Base-by-base conservation (phyloP, 2,888 invertebrate genomes). In the Protonemura montana region DNA sequence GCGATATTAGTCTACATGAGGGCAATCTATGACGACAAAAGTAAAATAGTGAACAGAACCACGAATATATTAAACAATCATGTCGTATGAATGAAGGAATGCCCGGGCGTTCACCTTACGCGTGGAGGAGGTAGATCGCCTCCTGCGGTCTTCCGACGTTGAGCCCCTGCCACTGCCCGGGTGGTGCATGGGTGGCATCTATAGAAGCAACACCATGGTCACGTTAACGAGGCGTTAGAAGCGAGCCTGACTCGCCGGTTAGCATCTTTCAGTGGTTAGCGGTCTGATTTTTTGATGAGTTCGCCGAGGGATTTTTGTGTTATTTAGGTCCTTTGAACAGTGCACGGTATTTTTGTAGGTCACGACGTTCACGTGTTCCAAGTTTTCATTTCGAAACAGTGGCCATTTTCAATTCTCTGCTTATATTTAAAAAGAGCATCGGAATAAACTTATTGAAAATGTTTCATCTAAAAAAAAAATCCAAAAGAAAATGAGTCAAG, bases 171-270 rank as follows among this genome's bases (percentile, higher is more conserved):
- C 78, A 78, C 78, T 78, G 78, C 78, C 21, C 27, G 59, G 59
- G 26, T n/a, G 25, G 84, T 84, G 84, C 84, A 84, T 84, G 76
- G 84, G 84, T 28, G 84, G 84, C 84, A 84, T 84, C 84, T 84
- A 84, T 3, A 28, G 84, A 28, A 76, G 59, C 76, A 42, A 76
- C 21, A 84, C 26, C 35, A 82, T 3, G 35, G 35, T 35, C 35
- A 35, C 35, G 35, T 35, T 41, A 82, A 13, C 26, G 27, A 78
- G 59, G 21, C 59, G 59, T 59, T 59, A 1, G 13, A 21, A 21
- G 16, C 13, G 59, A 21, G 59, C 59, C 6, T 21, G 16, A 21
- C 59, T 59, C 21, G 59, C 21, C 59, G 59, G 10, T 3, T 35
- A 35, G 5, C 35, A 35, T 35, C 35, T 6, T 10, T 35, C 5